Evolutionary conservation across 2,113 vertebrate genomes (phyloP).

Genomic region (Chlamydotis undulata): DNA sequence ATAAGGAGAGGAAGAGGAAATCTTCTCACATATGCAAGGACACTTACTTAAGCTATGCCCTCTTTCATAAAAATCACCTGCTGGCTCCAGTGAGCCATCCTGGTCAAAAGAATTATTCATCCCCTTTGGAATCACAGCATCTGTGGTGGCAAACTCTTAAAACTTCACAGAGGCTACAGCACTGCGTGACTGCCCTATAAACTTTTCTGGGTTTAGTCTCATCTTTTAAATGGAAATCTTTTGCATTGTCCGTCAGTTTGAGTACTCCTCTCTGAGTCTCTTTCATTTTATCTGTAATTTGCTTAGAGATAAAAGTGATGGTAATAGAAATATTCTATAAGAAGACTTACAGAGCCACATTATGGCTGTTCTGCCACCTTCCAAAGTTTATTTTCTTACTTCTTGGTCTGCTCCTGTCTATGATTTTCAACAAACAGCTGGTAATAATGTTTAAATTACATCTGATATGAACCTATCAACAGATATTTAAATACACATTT

Average conservation of each 20-base stretch:
- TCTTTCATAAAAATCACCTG: neutral
- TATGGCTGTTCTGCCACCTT: neutral
- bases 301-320: neutral
- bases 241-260: neutral
- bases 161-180: neutral
- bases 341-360: neutral
- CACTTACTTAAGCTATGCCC: neutral
- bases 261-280: neutral
- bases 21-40: neutral
- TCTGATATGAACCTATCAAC: neutral
- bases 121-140: neutral
- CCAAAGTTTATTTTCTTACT: constrained; percentile 9
- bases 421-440: neutral
- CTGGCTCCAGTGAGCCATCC: neutral
- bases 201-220: neutral
- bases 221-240: neutral
- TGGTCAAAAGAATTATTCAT: neutral
- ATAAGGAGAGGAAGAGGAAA: neutral
- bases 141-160: neutral
- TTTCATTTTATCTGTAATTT: neutral
- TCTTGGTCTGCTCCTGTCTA: neutral
- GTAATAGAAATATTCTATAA: neutral
- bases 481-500: neutral
- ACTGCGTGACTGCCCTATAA: neutral
- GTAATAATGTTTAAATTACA: neutral